These are phyloP conservation scores for Atherinomorus stipes DNA, from an alignment of 2,113 vertebrate genomes.

Conservation along the genomic window DNA sequence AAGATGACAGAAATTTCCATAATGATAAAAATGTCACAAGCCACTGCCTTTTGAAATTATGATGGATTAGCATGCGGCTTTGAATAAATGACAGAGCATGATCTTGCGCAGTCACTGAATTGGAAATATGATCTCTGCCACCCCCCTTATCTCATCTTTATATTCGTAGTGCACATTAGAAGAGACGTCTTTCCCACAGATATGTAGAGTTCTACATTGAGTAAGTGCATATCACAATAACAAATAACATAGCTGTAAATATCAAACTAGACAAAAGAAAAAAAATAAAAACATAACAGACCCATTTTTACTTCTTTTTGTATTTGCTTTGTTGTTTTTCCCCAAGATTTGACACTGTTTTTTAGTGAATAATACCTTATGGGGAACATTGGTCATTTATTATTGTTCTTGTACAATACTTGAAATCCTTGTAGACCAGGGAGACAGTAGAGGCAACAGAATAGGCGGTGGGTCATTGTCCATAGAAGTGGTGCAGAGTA, in stretches of 20 bases:
- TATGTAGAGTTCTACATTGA: no score
- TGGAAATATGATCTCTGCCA: conserved; percentile 48
- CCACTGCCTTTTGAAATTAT: conserved; percentile 57
- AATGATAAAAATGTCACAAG: conserved; percentile 51
- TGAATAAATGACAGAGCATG: conserved; percentile 44
- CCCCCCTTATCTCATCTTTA: conserved; percentile 1
- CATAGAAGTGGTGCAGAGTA: conserved; percentile 47
- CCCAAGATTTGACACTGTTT: no score
- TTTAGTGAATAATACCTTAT: conserved; percentile 14
- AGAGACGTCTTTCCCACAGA: no score
- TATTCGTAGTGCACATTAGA: conserved; percentile 24
- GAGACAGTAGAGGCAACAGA: conserved; percentile 19
- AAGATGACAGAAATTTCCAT: conserved; percentile 41
- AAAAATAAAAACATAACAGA: no score
- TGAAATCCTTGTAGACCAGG: conserved; percentile 6
- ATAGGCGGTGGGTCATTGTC: conserved; percentile 51
- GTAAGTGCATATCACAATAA: no score
- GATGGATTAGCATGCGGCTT: conserved; percentile 52
- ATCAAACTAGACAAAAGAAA: no score
- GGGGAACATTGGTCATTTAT: conserved; percentile 3
- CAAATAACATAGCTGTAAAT: no score
- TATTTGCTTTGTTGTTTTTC: no score
- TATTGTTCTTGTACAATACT: conserved; percentile 26
- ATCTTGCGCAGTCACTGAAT: conserved; percentile 43
- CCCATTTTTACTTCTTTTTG: no score